phyloP scores from a whole-genome alignment of 2,888 invertebrate genomes.

The Tipula helvola region DNA sequence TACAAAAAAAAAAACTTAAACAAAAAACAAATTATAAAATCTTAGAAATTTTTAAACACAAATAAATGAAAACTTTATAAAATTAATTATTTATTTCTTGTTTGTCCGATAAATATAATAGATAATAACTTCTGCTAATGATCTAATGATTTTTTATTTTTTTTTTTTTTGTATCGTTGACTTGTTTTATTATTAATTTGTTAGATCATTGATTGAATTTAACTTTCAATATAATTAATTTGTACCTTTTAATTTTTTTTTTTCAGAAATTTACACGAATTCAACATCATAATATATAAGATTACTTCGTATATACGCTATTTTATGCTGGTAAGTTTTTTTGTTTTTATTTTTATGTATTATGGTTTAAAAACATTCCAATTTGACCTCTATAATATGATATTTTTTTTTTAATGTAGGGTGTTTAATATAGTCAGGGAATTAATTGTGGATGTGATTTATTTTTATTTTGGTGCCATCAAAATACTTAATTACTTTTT shows the following conservation, averaged over 20 bases:
- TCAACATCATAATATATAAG: background rate
- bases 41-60: background rate
- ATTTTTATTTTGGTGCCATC: no score
- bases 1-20: background rate
- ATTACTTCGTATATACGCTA: background rate
- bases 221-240: background rate
- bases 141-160: background rate
- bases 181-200: background rate
- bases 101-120: background rate
- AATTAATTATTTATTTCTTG: background rate
- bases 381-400: background rate
- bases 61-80: background rate
- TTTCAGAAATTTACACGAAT: background rate
- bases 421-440: background rate
- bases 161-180: background rate
- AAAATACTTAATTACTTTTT: no score
- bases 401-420: background rate
- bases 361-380: background rate
- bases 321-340: background rate
- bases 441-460: background rate
- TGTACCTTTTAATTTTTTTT: background rate
- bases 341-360: background rate
- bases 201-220: background rate
- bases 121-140: background rate
- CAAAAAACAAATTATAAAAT: background rate